phyloP scores from a whole-genome alignment of 2,888 invertebrate species.

The Aleiodes testaceus region DNA sequence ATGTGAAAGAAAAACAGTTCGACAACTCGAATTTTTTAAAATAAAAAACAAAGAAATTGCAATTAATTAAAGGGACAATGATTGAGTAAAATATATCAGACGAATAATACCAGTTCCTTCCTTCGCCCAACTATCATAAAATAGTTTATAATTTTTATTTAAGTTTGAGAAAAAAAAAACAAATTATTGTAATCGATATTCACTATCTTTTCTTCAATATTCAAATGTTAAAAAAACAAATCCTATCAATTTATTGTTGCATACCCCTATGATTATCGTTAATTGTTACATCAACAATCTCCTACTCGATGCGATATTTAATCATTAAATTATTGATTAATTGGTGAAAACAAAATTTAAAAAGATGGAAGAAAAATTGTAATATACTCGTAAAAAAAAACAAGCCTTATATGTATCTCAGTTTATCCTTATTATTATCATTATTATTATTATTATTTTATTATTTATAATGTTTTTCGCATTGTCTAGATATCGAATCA shows the following conservation, averaged over 20 bases:
- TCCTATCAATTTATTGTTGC: slow-evolving; percentile 35
- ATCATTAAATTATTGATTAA: slow-evolving; percentile 10
- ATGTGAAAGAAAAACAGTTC: slow-evolving; percentile 14
- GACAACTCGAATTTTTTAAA: slow-evolving; percentile 4
- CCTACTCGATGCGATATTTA: slow-evolving; percentile 52
- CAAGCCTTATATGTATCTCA: slow-evolving; percentile 34
- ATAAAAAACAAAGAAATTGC: neutral
- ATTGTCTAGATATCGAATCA: slow-evolving; percentile 7
- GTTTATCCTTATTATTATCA: slow-evolving; percentile 23
- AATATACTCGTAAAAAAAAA: slow-evolving; percentile 32
- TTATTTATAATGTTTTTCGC: neutral
- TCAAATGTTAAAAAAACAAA: slow-evolving; percentile 17
- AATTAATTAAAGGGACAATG: slow-evolving; percentile 16
- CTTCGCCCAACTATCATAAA: slow-evolving; percentile 36
- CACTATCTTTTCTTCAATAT: slow-evolving; percentile 22
- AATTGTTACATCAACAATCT: slow-evolving; percentile 34
- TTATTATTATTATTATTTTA: slow-evolving; percentile 30
- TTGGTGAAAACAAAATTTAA: neutral
- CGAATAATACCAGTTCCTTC: neutral
- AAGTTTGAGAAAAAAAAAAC: slow-evolving; percentile 4
- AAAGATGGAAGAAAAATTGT: slow-evolving; percentile 9
- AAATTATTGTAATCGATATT: slow-evolving; percentile 3
- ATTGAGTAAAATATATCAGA: slow-evolving; percentile 23
- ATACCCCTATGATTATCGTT: slow-evolving; percentile 35
- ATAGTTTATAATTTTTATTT: slow-evolving; percentile 22